Conservation (phyloP, 2,113 vertebrate genomes). For the Rhea americana region DNA sequence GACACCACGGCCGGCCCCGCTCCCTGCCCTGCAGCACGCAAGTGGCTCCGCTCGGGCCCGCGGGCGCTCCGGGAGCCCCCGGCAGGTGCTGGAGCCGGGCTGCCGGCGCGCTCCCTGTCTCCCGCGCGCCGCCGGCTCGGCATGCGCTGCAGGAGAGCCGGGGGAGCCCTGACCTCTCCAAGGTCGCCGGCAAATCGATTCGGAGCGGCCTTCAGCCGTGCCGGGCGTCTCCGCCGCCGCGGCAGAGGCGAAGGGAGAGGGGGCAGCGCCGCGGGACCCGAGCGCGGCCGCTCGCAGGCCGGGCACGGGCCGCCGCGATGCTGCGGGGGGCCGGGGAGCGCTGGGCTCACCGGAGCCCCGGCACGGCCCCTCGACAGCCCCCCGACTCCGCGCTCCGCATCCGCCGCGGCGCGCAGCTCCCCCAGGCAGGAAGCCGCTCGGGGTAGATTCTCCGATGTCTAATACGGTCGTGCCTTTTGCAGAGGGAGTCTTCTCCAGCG, state of each 20-base stretch:
- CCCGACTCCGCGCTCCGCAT: no score
- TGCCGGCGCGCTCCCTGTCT: neutral
- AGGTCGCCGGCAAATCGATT: conserved; percentile 43
- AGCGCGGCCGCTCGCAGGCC: neutral
- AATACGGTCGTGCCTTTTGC: no score
- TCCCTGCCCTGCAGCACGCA: no score
- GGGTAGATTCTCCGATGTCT: neutral
- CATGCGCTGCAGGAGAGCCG: conserved; percentile 19
- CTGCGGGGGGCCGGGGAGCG: neutral
- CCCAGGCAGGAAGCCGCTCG: neutral
- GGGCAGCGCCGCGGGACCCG: neutral
- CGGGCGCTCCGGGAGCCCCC: no score
- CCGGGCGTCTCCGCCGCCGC: neutral
- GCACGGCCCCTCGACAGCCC: neutral
- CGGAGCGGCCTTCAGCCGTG: neutral
- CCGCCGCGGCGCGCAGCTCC: neutral
- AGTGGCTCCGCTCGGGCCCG: no score
- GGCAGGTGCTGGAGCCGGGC: neutral
- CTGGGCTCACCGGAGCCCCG: neutral
- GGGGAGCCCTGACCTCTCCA: conserved; percentile 62
- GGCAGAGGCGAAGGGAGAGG: neutral
- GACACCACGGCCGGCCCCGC: neutral
- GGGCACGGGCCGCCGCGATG: neutral
- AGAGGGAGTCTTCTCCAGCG: neutral
- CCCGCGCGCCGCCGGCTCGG: neutral